Evolutionary conservation across 2,888 invertebrate species (phyloP).

Genomic region (Dorcus parallelipipedus): DNA sequence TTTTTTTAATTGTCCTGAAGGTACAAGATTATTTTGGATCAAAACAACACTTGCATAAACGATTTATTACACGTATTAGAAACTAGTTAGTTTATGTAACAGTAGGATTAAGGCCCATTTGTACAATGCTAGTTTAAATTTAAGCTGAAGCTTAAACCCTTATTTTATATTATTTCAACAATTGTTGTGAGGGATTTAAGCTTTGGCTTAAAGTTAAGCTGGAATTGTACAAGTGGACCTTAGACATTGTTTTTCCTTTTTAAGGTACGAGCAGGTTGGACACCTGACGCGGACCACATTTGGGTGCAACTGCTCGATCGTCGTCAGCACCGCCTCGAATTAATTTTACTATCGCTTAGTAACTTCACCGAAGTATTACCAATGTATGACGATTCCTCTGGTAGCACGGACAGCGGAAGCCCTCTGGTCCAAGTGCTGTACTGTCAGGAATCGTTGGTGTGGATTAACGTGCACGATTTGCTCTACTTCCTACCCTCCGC

Average conservation of each 20-base stretch:
- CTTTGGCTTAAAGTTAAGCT: background rate
- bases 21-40: too few relatives aligned
- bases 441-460: slow-evolving; percentile 70
- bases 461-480: slow-evolving; percentile 93
- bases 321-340: slow-evolving; percentile 78
- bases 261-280: slow-evolving; percentile 80
- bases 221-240: background rate
- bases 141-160: too few relatives aligned
- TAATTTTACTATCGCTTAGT: slow-evolving; percentile 76
- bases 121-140: too few relatives aligned
- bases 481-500: slow-evolving; percentile 73
- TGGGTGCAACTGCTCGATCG: slow-evolving; percentile 91
- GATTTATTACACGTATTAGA: too few relatives aligned
- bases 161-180: too few relatives aligned
- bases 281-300: slow-evolving; percentile 80
- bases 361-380: slow-evolving; percentile 67
- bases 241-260: too few relatives aligned
- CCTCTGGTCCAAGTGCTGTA: slow-evolving; percentile 59
- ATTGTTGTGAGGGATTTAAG: too few relatives aligned
- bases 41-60: too few relatives aligned
- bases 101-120: too few relatives aligned
- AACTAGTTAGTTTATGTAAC: background rate
- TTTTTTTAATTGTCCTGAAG: too few relatives aligned
- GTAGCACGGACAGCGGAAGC: slow-evolving; percentile 39
- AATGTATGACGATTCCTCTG: slow-evolving; percentile 48